Evolutionary conservation across 2,797 vertebrate genomes (phyloP).

Genomic region (Oryzias sinensis): DNA sequence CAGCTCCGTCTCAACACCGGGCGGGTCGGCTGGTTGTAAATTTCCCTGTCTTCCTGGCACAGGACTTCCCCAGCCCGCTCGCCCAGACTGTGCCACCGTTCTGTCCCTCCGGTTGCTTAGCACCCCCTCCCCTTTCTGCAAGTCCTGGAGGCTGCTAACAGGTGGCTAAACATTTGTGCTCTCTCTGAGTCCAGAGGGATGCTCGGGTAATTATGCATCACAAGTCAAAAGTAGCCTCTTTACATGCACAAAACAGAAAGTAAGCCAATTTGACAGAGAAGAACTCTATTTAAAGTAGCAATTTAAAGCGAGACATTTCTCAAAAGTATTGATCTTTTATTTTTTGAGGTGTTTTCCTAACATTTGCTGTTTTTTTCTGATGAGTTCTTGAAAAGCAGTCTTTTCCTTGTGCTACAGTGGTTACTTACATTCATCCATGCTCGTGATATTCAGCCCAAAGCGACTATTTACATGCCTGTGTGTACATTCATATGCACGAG

Average conservation of each 20-base stretch:
- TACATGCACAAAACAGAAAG: slow-evolving; percentile 27
- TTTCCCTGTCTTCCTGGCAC: slow-evolving; percentile 55
- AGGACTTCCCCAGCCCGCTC: slow-evolving; percentile 36
- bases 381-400: no score
- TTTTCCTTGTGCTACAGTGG: no score
- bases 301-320: no score
- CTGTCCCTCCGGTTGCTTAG: slow-evolving; percentile 27
- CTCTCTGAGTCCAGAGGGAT: slow-evolving; percentile 47
- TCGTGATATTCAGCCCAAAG: no score
- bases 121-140: slow-evolving; percentile 18
- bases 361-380: no score
- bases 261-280: background rate
- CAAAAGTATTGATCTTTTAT: no score
- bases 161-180: slow-evolving; percentile 68
- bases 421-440: no score
- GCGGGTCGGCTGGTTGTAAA: slow-evolving; percentile 52
- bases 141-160: slow-evolving; percentile 61
- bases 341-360: no score
- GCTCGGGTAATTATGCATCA: slow-evolving; percentile 47
- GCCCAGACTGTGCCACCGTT: slow-evolving; percentile 46
- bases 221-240: slow-evolving; percentile 30
- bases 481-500: slow-evolving; percentile 37
- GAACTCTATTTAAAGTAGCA: no score
- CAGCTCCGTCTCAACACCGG: slow-evolving; percentile 47
- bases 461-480: slow-evolving; percentile 22